Evolutionary conservation across 2,888 invertebrate genomes (phyloP).

Genomic region (Caenorhabditis sulstoni): DNA sequence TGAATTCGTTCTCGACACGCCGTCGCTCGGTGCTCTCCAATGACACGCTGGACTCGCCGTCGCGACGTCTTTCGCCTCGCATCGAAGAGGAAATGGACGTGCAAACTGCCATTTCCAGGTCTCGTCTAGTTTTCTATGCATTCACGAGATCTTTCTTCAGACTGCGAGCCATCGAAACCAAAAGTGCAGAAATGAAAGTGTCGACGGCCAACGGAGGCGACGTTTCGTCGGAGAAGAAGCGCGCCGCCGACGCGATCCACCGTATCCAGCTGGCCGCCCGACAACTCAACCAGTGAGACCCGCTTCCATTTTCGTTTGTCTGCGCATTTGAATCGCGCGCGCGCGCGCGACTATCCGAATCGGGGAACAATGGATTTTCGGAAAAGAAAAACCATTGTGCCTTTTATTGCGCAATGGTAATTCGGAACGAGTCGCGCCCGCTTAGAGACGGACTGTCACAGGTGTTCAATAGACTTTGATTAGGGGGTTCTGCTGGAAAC

Average conservation of each 20-base stretch:
- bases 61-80: constrained; percentile 48
- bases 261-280: constrained; percentile 37
- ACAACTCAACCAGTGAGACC: constrained; percentile 52
- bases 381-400: no score
- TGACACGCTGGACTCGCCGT: constrained; percentile 53
- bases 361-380: not conserved
- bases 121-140: not conserved
- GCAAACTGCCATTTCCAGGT: constrained; percentile 59
- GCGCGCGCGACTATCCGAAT: no score
- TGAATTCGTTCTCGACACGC: constrained; percentile 63
- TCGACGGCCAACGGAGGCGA: constrained; percentile 13
- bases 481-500: not conserved
- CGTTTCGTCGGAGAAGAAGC: constrained; percentile 37
- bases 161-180: constrained; percentile 40
- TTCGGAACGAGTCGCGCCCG: no score
- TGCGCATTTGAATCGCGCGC: not conserved
- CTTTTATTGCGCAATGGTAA: no score
- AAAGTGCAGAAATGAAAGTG: constrained; percentile 17
- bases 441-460: no score
- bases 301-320: not conserved
- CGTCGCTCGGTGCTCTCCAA: constrained; percentile 62
- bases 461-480: no score
- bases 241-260: constrained; percentile 27
- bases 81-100: constrained; percentile 62
- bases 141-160: constrained; percentile 21